phyloP scores from a whole-genome alignment of 2,888 invertebrate species.

The Ceramica pisi region DNA sequence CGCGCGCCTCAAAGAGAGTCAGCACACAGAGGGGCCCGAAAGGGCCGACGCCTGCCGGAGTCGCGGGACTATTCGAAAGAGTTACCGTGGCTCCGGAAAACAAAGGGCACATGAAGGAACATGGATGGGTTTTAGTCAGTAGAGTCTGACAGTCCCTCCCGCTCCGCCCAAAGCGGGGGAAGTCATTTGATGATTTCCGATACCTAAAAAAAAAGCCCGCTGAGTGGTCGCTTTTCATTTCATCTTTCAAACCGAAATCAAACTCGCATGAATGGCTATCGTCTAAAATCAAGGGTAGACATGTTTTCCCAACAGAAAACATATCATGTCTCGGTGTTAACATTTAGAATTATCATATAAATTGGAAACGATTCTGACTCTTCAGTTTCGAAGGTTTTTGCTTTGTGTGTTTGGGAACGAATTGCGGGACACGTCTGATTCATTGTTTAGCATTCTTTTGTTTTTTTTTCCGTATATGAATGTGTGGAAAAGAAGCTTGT shows the following conservation, averaged over 20 bases:
- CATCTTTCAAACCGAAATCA: background rate
- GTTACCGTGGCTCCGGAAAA: too few species aligned
- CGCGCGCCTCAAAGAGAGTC: too few species aligned
- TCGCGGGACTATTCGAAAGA: too few species aligned
- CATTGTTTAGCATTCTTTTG: background rate
- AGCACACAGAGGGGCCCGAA: too few species aligned
- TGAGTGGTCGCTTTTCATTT: background rate
- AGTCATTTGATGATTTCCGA: too few species aligned
- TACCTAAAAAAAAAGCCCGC: background rate
- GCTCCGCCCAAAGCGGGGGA: too few species aligned
- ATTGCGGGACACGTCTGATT: background rate
- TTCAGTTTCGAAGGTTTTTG: background rate
- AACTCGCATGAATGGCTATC: background rate
- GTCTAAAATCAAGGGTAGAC: background rate
- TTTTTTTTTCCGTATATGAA: background rate
- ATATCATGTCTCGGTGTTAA: slow-evolving; percentile 3
- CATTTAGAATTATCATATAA: slow-evolving; percentile 46
- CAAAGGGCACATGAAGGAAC: too few species aligned
- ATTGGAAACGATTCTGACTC: slow-evolving; percentile 11
- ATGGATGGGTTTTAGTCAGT: too few species aligned
- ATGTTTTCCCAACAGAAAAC: slow-evolving; percentile 9
- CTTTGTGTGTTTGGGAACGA: slow-evolving; percentile 2
- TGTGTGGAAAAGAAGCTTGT: too few species aligned
- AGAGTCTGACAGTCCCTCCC: too few species aligned
- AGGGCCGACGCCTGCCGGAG: too few species aligned